Base-by-base conservation (phyloP, 2,888 invertebrate species). In the Biston stratarius region DNA sequence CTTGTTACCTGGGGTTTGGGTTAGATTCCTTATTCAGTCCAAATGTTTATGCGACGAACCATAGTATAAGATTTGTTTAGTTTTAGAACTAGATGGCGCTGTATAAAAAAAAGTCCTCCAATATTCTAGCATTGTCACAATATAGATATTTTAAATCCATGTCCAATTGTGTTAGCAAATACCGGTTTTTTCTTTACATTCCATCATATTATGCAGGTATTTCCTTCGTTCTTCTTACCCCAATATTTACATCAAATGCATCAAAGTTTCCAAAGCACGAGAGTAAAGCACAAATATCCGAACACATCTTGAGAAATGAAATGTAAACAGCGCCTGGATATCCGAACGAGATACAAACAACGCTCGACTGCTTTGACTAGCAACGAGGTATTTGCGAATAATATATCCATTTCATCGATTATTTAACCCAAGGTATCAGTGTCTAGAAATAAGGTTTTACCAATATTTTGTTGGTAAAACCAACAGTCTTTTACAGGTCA, bases 281-380 rank as follows among this genome's bases (percentile, higher is more conserved):
- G 24, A 33, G 6, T 48, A 63, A 62, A 67, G 58, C 56, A 49
- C 52, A 60, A 51, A 66, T 69, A 64, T 65, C 64, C 40, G 45
- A 64, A 57, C 48, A 64, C 59, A 68, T 58, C 40, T 56, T 44
- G 55, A 62, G 64, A 51, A 68, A 73, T 73, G 67, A 65, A 73
- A 70, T 60, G 66, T 66, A 71, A 73, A 73, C 64, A 67, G 10
- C 10, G 48, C 58, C 60, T 64, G 67, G 60, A 63, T 66, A 66
- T 52, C 62, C 72, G 49, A 70, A 72, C 73, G 69, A 73, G 69
- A 70, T 58, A 66, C 70, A 73, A 71, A 73, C 67, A 74, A 45
- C 67, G 51, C 38, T 38, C 36, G 48, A n/a, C 33, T 42, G 61
- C 64, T 74, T 74, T 73, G 70, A 74, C 73, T 74, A 68, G 64